phyloP scores from a whole-genome alignment of 1,140 invertebrate genomes.

The Drosophila tani region DNA sequence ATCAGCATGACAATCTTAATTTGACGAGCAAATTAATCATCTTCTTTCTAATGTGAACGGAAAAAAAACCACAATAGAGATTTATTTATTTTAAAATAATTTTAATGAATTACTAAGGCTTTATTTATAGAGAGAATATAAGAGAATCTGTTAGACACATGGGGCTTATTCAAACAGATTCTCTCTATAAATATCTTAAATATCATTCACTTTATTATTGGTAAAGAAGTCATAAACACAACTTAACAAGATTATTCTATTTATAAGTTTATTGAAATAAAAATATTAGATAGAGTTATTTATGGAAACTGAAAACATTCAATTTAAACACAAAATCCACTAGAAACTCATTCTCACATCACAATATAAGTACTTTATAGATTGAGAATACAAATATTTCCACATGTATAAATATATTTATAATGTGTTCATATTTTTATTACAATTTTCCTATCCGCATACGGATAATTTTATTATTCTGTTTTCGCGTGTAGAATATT shows the following conservation, averaged over 20 bases:
- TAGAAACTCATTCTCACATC: not conserved
- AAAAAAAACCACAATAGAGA: not conserved
- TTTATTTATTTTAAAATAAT: not conserved
- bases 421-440: constrained; percentile 5
- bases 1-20: constrained; percentile 29
- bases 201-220: no score
- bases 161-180: no score
- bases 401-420: no score
- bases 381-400: no score
- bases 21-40: constrained; percentile 5
- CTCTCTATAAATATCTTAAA: no score
- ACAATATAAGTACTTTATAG: not conserved
- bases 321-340: not conserved
- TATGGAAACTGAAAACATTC: not conserved
- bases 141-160: no score
- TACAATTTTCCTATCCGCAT: not conserved
- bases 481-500: not conserved
- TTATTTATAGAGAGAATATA: no score
- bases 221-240: no score
- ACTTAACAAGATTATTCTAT: no score
- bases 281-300: no score
- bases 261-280: no score
- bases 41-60: not conserved
- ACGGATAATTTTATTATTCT: constrained; percentile 1
- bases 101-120: not conserved